A percentile compares a stretch with the other conserved stretches of the same genome.
phyloP scores from a whole-genome alignment of 2,113 vertebrate species.

The Epinephelus moara region DNA sequence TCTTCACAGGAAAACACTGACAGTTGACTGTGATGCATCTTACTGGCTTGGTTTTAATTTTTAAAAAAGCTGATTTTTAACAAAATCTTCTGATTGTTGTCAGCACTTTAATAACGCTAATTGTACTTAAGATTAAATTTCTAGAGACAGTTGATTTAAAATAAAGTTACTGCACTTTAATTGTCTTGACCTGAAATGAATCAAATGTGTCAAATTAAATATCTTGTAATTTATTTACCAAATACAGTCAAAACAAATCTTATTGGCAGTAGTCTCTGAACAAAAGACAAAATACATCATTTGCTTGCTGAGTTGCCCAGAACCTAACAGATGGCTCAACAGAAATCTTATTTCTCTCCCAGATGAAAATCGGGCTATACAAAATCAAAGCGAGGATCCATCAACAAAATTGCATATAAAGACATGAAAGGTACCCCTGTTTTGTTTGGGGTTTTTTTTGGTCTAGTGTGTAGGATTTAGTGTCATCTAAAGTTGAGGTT shows the following conservation, averaged over 20 bases:
- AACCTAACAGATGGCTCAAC: background rate
- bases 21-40: background rate
- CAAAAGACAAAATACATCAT: background rate
- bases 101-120: slow-evolving; percentile 10
- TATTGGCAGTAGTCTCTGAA: background rate
- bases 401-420: too few species aligned
- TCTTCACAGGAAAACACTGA: background rate
- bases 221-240: slow-evolving; percentile 19
- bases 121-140: background rate
- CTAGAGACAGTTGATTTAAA: slow-evolving; percentile 19
- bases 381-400: background rate
- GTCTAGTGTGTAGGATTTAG: too few species aligned
- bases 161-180: slow-evolving; percentile 54
- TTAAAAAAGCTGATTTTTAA: slow-evolving; percentile 43
- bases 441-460: too few species aligned
- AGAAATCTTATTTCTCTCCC: too few species aligned
- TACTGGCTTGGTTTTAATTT: slow-evolving; percentile 29
- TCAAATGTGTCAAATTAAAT: background rate
- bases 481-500: too few species aligned
- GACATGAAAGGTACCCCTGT: background rate
- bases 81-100: background rate
- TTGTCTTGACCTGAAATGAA: slow-evolving; percentile 44
- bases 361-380: background rate
- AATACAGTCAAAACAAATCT: background rate
- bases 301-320: background rate